Base-by-base conservation (phyloP, 2,888 invertebrate genomes). In the Leptarthrus brevirostris region DNA sequence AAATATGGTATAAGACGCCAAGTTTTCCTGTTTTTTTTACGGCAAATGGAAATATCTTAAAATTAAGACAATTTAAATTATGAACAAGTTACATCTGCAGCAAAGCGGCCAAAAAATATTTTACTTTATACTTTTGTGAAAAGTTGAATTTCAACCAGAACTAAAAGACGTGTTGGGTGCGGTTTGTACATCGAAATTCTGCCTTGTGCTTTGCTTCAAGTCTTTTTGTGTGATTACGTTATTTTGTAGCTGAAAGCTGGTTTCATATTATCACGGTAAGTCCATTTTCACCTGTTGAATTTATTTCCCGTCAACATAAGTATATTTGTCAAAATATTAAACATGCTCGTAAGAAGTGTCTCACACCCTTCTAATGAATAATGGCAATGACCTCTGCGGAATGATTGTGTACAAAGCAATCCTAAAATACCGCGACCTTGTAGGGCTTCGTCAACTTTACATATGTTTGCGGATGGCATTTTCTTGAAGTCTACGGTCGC, bases 201-300 rank as follows among this genome's bases (percentile, higher is more conserved):
- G 16, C 56, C 30, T 56, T 30, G 14, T 56, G 24, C 56, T 26
- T n/a, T 56, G 56, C 16, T 56, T 24, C 26, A 56, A 8, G 30
- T 14, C 30, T 56, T 34, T 36, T n/a, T 16, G 30, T 30, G 3
- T 12, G n/a, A 12, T 0, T 40, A 0, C 12, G 40, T 34, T 58
- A 36, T 36, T 58, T 36, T 34, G 58, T 36, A 58, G 8, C n/a
- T 36, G 36, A 20, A 18, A 58, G 58, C 34, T 36, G 36, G 58
- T 34, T 58, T 36, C 4, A 18, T 18, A 58, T 16, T 18, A 16
- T 18, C 3, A 58, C 18, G 40, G 40, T 58, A 30, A 58, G 20
- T 16, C 36, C 34, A 58, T 3, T 58, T 58, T 16, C 58, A 58
- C 58, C 58, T 58, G 58, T 58, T 58, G 58, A 58, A 16, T 40